phyloP scores from a whole-genome alignment of 2,888 invertebrate species.

The Dioctria linearis region DNA sequence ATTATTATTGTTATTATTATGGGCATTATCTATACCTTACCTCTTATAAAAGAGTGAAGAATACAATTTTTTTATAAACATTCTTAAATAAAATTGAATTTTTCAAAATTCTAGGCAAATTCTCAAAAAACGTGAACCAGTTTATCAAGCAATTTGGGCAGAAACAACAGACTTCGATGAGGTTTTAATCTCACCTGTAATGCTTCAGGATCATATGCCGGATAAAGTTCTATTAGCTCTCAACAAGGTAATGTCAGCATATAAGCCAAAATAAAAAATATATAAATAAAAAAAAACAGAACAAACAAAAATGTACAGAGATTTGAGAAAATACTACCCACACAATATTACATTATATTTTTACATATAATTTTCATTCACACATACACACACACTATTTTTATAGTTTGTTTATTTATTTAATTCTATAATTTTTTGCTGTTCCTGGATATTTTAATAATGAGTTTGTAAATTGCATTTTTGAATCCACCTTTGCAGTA shows the following conservation, averaged over 20 bases:
- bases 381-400: not conserved
- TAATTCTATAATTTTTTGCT: constrained; percentile 35
- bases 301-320: constrained; percentile 9
- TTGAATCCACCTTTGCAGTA: constrained; percentile 32
- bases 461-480: constrained; percentile 23
- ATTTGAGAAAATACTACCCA: not conserved
- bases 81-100: not conserved
- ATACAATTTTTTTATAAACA: too few relatives aligned
- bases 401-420: constrained; percentile 20
- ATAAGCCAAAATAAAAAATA: not conserved
- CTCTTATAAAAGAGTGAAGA: too few relatives aligned
- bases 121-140: constrained; percentile 81
- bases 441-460: constrained; percentile 23
- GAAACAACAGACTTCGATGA: constrained; percentile 88
- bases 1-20: too few relatives aligned
- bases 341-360: not conserved
- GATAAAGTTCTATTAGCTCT: constrained; percentile 87
- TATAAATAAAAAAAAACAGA: too few relatives aligned
- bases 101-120: constrained; percentile 74
- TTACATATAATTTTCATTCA: constrained; percentile 20
- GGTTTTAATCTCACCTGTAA: constrained; percentile 89
- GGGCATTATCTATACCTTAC: too few relatives aligned
- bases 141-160: constrained; percentile 91
- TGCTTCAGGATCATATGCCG: constrained; percentile 94
- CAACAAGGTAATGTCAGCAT: constrained; percentile 79